Evolutionary conservation across 2,888 invertebrate species (phyloP), one percentile per base, ranked within the genome.

Genomic region (Drosophila barbarae): DNA sequence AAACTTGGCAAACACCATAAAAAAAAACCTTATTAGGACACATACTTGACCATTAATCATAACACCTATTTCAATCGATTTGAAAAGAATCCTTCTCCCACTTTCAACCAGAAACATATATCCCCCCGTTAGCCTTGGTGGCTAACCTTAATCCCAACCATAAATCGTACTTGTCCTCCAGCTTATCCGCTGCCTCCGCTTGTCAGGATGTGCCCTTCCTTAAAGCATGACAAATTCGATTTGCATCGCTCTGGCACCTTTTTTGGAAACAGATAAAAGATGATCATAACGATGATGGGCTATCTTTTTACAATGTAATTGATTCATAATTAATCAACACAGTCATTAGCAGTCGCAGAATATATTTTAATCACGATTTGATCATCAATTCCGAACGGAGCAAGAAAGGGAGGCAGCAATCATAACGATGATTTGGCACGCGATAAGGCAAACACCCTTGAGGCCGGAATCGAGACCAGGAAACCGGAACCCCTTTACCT

Each of bases 391-490:
- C 72, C 54, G 30, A 42, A 28, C 42, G n/a, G 23, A n/a, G 15
- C 26, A 42, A 41, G 42, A 47, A 41, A 50, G 8, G 54, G 39
- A 69, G 76, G 66, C 76, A 39, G 77, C 71, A 81, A 86, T 86
- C 82, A 86, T 85, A 82, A 85, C 74, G 82, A 85, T 87, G 82
- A 86, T 87, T 79, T 82, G 85, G 84, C 86, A 86, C 84, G 87
- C 86, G 86, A 84, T 86, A 85, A 78, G 70, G 71, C 51, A 67
- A 56, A 57, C 61, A 63, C 60, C 69, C 63, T 47, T 42, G 28
- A 3, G 21, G 4, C 57, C 30, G 54, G 54, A 53, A 56, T 56
- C 23, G 56, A 46, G 46, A 63, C 60, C 69, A 59, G 44, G 23
- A 35, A 30, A 59, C 21, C 49, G 41, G 21, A 50, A 28, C 64